Evolutionary conservation across 2,888 invertebrate genomes (phyloP).

Genomic region (Pecten maximus): DNA sequence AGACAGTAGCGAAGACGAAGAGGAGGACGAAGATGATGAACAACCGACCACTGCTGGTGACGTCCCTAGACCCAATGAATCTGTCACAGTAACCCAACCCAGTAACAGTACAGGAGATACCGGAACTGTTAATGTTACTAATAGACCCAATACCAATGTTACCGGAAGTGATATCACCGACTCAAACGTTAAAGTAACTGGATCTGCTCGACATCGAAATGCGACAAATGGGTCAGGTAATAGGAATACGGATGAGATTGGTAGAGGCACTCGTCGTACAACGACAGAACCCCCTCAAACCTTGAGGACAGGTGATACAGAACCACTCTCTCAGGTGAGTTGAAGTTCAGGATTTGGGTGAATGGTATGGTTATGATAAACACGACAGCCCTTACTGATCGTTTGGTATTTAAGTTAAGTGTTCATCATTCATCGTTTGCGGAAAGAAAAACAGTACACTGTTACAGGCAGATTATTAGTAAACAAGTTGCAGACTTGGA

Average conservation of each 20-base stretch:
- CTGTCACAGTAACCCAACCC: neutral
- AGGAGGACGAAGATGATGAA: neutral
- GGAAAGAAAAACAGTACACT: no score
- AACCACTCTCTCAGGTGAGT: no score
- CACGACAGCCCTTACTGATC: no score
- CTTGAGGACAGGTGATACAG: neutral
- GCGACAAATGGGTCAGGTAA: neutral
- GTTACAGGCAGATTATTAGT: no score
- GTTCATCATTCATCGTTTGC: no score
- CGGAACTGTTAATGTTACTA: neutral
- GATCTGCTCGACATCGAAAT: neutral
- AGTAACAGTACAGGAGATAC: neutral
- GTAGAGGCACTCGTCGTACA: neutral
- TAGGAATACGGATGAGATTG: neutral
- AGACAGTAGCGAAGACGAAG: neutral
- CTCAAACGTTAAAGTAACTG: neutral
- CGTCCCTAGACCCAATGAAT: neutral
- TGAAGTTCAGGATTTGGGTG: no score
- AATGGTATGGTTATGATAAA: no score
- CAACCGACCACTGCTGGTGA: neutral
- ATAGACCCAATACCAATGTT: neutral
- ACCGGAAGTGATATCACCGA: neutral
- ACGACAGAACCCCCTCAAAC: neutral
- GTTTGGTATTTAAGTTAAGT: no score
- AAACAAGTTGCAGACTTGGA: no score